phyloP scores from a whole-genome alignment of 2,113 vertebrate genomes.

The Centropus bengalensis region DNA sequence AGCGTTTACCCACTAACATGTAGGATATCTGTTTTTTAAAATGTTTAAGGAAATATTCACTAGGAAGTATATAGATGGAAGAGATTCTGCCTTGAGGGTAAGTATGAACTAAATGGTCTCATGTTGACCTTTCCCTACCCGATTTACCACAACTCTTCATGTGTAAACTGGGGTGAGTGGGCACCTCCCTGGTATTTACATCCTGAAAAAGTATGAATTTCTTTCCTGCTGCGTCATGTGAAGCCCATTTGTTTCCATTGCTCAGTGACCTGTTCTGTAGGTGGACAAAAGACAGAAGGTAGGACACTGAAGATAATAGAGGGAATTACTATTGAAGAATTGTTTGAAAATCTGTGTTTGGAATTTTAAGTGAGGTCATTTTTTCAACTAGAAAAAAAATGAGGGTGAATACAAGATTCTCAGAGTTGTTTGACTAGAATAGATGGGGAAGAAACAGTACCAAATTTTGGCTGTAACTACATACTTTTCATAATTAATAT shows the following conservation, averaged over 20 bases:
- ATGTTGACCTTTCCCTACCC: background rate
- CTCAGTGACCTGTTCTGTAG: background rate
- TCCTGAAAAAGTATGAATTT: background rate
- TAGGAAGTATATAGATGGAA: background rate
- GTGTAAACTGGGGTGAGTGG: background rate
- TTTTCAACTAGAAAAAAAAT: background rate
- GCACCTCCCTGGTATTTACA: fast-evolving
- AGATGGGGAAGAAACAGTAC: background rate
- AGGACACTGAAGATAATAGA: background rate
- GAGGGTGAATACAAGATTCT: background rate
- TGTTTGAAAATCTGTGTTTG: background rate
- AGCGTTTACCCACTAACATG: background rate
- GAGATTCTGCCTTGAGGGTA: background rate
- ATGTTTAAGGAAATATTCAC: background rate
- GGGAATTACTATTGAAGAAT: background rate
- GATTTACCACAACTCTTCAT: background rate
- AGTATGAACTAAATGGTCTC: background rate
- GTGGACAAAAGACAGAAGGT: background rate
- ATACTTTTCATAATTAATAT: background rate
- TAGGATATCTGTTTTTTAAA: background rate
- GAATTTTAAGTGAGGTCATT: background rate
- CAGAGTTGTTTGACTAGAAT: background rate
- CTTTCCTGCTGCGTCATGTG: background rate
- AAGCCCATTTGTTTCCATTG: background rate
- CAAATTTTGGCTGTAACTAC: background rate